phyloP scores from a whole-genome alignment of 2,113 vertebrate genomes.

The Chlorodrepanis virens region DNA sequence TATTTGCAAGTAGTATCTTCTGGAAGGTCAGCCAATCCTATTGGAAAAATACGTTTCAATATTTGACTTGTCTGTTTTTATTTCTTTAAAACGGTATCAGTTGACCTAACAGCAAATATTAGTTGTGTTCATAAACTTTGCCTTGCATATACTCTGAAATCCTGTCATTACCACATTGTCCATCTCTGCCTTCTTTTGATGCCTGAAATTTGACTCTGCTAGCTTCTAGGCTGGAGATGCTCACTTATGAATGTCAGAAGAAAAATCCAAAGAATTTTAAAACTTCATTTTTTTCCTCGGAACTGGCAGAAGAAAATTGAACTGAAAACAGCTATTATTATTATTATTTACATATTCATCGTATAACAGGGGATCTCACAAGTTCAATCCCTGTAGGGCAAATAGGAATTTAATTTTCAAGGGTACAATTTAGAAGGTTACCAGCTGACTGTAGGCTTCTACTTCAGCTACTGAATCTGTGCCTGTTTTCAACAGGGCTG shows the following conservation, averaged over 20 bases:
- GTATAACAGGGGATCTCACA: background rate
- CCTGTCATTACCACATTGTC: background rate
- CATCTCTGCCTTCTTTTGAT: background rate
- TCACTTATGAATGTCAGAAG: background rate
- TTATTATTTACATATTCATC: background rate
- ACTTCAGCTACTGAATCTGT: background rate
- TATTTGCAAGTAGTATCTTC: background rate
- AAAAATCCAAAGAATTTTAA: background rate
- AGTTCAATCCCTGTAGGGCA: background rate
- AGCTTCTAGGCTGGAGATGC: background rate
- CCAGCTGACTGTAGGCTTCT: background rate
- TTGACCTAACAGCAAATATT: background rate
- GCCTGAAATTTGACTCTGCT: background rate
- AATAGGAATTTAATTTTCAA: background rate
- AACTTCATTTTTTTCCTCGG: background rate
- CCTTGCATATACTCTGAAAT: background rate
- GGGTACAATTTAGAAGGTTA: background rate
- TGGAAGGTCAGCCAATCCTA: background rate
- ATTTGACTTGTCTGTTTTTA: background rate
- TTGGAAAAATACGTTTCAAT: background rate
- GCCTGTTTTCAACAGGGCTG: background rate
- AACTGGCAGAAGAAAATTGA: background rate
- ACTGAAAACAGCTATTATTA: background rate
- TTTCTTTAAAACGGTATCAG: background rate
- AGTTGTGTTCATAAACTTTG: background rate